These are phyloP conservation scores for Sarcophaga carnaria DNA, from an alignment of 2,888 invertebrate genomes.

Conservation along the genomic window DNA sequence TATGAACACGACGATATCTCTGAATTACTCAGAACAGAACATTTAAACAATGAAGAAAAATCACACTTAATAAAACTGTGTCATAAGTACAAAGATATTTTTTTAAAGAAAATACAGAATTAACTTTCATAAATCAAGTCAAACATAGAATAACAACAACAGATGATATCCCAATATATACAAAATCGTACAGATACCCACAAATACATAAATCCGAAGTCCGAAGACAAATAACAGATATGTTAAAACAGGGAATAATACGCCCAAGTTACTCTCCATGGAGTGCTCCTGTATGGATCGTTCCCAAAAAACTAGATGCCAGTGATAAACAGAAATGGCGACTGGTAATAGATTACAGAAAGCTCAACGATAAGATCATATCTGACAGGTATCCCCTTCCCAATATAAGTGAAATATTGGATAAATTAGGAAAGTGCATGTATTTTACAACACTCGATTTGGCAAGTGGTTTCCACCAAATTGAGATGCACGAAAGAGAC, in stretches of 20 bases:
- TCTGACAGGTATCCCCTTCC: neutral
- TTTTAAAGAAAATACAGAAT: slow-evolving; percentile 8
- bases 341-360: slow-evolving; percentile 19
- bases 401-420: no score
- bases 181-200: no score
- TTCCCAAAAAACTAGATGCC: no score
- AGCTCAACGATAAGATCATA: slow-evolving; percentile 1
- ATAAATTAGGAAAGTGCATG: slow-evolving; percentile 47
- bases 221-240: neutral
- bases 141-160: no score
- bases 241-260: no score
- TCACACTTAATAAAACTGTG: slow-evolving; percentile 21
- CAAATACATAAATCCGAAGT: no score
- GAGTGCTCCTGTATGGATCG: no score
- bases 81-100: slow-evolving; percentile 36
- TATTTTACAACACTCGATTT: slow-evolving; percentile 77
- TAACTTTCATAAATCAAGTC: slow-evolving; percentile 6
- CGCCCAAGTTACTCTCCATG: no score
- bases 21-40: no score
- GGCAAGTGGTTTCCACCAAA: slow-evolving; percentile 76
- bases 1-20: no score
- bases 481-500: slow-evolving; percentile 71
- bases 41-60: neutral
- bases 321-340: slow-evolving; percentile 28
- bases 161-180: no score